Percentiles rank a stretch among this genome's conserved stretches.
phyloP scores from a whole-genome alignment of 2,113 vertebrate genomes.

The Mustelus asterias region DNA sequence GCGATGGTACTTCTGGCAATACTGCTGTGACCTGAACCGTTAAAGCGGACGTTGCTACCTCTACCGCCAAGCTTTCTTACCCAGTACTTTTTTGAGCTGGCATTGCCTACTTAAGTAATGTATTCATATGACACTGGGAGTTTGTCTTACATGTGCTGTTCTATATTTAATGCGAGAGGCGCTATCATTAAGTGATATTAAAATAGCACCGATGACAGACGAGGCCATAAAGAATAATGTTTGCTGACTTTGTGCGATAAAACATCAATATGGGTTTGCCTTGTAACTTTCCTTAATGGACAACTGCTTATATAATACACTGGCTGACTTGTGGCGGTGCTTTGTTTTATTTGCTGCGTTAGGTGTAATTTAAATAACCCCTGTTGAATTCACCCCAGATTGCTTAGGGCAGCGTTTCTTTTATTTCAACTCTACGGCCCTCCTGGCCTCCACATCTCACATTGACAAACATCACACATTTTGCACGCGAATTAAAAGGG shows the following conservation, averaged over 20 bases:
- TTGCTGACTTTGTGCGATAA: neutral
- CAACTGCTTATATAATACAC: neutral
- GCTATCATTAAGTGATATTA: constrained; percentile 30
- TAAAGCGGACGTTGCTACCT: neutral
- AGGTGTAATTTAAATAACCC: neutral
- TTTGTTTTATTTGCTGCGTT: neutral
- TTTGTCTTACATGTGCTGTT: constrained; percentile 18
- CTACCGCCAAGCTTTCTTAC: neutral
- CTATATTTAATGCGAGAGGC: constrained; percentile 25
- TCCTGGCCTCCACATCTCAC: neutral
- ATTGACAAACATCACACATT: neutral
- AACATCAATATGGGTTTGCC: neutral
- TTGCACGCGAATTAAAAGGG: neutral
- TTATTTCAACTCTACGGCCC: neutral
- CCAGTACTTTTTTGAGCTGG: neutral
- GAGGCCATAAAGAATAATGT: constrained; percentile 23
- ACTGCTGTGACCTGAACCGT: neutral
- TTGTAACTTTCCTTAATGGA: neutral
- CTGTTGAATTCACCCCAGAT: neutral
- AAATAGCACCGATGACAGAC: constrained; percentile 20
- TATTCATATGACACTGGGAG: constrained; percentile 17
- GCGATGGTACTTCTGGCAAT: neutral
- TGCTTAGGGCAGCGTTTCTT: neutral
- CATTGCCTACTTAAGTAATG: constrained; percentile 18
- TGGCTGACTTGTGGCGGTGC: neutral